These are phyloP conservation scores for Aspidoscelis tigris DNA, from an alignment of 2,113 vertebrate species.

Conservation along the genomic window DNA sequence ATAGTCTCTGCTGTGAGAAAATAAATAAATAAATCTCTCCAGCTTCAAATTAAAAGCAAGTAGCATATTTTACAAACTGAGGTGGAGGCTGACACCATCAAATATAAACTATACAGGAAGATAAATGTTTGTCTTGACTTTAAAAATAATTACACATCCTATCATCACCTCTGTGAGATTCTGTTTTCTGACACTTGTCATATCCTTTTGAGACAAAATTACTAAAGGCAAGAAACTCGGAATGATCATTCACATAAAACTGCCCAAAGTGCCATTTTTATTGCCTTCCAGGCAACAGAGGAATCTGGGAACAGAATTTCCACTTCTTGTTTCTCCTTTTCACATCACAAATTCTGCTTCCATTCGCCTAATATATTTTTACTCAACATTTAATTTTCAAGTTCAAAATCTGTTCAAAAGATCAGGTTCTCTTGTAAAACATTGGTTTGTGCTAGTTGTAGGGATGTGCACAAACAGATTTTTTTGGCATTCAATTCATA, in stretches of 20 bases:
- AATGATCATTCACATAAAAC: slow-evolving; percentile 5
- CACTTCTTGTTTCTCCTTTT: neutral
- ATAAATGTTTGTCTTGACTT: slow-evolving; percentile 5
- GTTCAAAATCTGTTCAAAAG: slow-evolving; percentile 15
- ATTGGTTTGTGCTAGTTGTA: slow-evolving; percentile 12
- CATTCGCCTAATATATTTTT: neutral
- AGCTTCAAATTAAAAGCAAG: neutral
- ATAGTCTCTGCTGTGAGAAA: neutral
- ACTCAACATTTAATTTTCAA: neutral
- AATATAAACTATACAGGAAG: neutral
- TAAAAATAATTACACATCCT: slow-evolving; percentile 16
- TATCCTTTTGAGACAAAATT: slow-evolving; percentile 5
- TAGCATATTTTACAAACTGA: slow-evolving; percentile 6
- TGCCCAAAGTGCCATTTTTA: neutral
- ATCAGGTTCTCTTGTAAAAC: neutral
- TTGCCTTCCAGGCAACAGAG: neutral
- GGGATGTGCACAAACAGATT: no score
- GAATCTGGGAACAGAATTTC: neutral
- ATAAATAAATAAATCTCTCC: neutral
- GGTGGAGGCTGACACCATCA: neutral
- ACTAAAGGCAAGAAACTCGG: slow-evolving; percentile 16
- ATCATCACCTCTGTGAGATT: neutral
- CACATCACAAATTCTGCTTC: neutral
- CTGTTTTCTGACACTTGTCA: slow-evolving; percentile 12
- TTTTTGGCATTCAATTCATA: no score